Base-by-base conservation (phyloP, 1,140 invertebrate species). In the Drosophila orosa region DNA sequence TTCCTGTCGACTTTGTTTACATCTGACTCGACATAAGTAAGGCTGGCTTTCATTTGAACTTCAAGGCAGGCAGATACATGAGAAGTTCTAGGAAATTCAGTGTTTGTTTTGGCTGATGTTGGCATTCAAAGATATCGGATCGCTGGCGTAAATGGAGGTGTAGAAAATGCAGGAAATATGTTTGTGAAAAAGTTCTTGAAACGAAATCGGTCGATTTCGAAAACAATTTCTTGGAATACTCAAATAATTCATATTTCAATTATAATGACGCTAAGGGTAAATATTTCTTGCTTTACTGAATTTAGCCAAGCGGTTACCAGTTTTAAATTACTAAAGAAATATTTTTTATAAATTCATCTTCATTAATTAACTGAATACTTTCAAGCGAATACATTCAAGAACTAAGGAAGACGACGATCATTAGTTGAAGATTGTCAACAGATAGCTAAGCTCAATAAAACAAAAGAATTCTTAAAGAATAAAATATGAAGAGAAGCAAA, bases 101-200 rank as follows among this genome's bases (percentile, higher is more conserved):
- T 71, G 65, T 71, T 71, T 72, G 65, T 58, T 72, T 72, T 72
- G 33, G 66, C 33, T 58, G 29, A 57, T 68, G 45, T 67, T 42
- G 57, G 45, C 35, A 52, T 35, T 68, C 61, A 54, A 35, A 66
- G 61, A 66, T 44, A 68, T 67, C 19, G 7, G 22, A 60, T 68
- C 29, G 45, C 15, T n/a, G 27, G 17, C 40, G 24, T 50, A 12
- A 62, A 39, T 17, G 54, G 33, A 27, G 59, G 24, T 62, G 27
- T 62, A 15, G 33, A 15, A 31, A 48, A 17, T 17, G n/a, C 25
- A 10, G 19, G 15, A 40, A 35, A n/a, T 10, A 15, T 44, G 25
- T 19, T 66, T n/a, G 24, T 67, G 10, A 27, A 25, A 15, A 35
- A 66, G 13, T 24, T 42, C 12, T 27, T 37, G 7, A 44, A 35